Base-by-base conservation (phyloP, 2,797 vertebrate species). In the Onychomys leucogaster region DNA sequence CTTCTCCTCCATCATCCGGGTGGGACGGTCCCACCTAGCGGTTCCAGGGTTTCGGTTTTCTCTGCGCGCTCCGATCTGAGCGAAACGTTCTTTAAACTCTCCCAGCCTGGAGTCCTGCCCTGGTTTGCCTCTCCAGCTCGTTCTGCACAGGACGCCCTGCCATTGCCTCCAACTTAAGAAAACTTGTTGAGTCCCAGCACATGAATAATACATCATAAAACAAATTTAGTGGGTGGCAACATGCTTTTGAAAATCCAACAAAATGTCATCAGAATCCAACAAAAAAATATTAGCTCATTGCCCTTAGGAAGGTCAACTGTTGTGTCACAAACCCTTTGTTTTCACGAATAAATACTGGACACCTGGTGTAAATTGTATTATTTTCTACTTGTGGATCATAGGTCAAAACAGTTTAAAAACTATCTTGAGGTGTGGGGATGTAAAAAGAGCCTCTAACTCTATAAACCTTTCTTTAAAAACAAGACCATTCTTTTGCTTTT, bases 271-370 rank as follows among this genome's bases (percentile, higher is more conserved):
- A 27, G 25, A 67, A 55, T 37, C 41, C 32, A 43, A 59, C 21
- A 76, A 82, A 78, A 41, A 93, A 90, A 78, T 9, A 80, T 32
- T 69, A 41, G 67, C 12, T 43, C 65, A 2, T 71, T 63, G 46
- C 59, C 37, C 71, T 87, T 77, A 71, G n/a, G 29, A 69, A 97
- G 69, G 67, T 23, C 43, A 23, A 80, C 32, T 75, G 19, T 14
- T 65, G 43, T 89, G 67, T 76, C 75, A 61, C 46, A 84, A 94
- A 77, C 46, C 89, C 93, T 95, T 91, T 90, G 71, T 83, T 67
- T 91, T 95, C 91, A 3, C 13, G 80, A 63, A 21, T 10, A 41
- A n/a, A 76, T 67, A 73, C 61, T 76, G 67, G 81, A 77, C 84
- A 73, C 65, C 37, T 27, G 83, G 83, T 69, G 34, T 71, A 29